A percentile compares a stretch with the other conserved stretches of the same genome.
Conservation (phyloP, 2,797 vertebrate species). For the Pantherophis vulpinus region DNA sequence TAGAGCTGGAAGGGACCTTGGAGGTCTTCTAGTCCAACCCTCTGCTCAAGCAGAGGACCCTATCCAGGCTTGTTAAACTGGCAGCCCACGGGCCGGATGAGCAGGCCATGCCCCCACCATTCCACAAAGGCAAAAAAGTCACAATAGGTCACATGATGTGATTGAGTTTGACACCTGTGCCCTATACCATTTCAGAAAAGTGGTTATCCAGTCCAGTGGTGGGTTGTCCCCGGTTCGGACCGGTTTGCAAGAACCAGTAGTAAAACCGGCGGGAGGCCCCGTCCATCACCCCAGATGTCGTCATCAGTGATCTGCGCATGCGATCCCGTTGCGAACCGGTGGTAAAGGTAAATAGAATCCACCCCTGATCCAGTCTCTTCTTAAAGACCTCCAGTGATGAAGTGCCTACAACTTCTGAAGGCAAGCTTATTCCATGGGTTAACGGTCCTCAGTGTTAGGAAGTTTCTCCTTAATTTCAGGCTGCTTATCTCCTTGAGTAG, state of each 20-base stretch:
- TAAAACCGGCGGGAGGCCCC: no score
- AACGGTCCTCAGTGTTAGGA: not conserved
- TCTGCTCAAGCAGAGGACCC: not conserved
- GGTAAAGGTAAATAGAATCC: no score
- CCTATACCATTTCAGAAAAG: not conserved
- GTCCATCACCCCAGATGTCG: fast-evolving
- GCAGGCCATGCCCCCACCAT: no score
- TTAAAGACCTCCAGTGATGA: not conserved
- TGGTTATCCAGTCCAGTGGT: not conserved
- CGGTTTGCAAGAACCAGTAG: no score
- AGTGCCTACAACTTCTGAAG: not conserved
- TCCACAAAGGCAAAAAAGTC: no score
- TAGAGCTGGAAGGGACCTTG: not conserved
- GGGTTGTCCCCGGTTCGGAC: no score
- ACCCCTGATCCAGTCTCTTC: not conserved
- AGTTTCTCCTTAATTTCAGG: not conserved
- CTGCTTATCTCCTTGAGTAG: not conserved
- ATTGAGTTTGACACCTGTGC: no score
- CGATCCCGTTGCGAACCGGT: no score
- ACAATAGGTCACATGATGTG: no score
- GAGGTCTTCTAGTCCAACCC: not conserved
- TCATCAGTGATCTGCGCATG: no score
- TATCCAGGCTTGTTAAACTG: no score
- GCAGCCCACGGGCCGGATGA: no score
- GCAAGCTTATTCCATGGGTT: not conserved